A percentile compares a stretch with the other conserved stretches of the same genome.
Evolutionary conservation across 2,888 invertebrate species (phyloP).

Genomic region (Synergus laeviventris): DNA sequence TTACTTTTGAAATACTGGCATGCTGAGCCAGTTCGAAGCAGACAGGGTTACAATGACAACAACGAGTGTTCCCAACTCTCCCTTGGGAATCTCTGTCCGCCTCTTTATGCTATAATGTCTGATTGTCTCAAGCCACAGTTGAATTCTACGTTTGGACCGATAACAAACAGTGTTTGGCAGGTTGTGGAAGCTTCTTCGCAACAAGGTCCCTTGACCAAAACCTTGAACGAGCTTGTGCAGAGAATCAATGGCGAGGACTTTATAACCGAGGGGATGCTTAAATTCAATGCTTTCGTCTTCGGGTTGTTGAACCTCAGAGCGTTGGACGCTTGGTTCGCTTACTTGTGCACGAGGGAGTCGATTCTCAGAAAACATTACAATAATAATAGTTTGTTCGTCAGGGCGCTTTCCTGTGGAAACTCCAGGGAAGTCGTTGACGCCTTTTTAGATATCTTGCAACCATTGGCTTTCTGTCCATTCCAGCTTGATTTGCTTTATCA

Average conservation of each 20-base stretch:
- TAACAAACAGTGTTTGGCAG: slow-evolving; percentile 92
- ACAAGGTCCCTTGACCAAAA: slow-evolving; percentile 90
- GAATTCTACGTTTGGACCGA: slow-evolving; percentile 90
- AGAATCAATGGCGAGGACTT: slow-evolving; percentile 90
- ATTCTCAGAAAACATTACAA: slow-evolving; percentile 89
- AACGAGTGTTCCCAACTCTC: slow-evolving; percentile 85
- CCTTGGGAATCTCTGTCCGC: slow-evolving; percentile 87
- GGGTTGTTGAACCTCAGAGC: slow-evolving; percentile 90
- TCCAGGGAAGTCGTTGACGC: slow-evolving; percentile 82
- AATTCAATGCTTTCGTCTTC: slow-evolving; percentile 92
- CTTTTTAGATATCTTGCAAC: slow-evolving; percentile 86
- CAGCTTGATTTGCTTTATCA: slow-evolving; percentile 89
- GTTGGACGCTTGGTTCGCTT: slow-evolving; percentile 94
- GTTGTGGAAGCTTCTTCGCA: slow-evolving; percentile 92
- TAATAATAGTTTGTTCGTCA: slow-evolving; percentile 84
- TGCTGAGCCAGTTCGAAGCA: slow-evolving; percentile 81
- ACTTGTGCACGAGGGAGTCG: slow-evolving; percentile 89
- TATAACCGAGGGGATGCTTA: slow-evolving; percentile 89
- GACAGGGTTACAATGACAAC: slow-evolving; percentile 77
- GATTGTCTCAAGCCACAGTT: slow-evolving; percentile 90
- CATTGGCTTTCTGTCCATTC: slow-evolving; percentile 87
- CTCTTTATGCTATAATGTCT: slow-evolving; percentile 88
- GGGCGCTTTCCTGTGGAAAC: slow-evolving; percentile 77
- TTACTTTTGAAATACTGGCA: slow-evolving; percentile 82
- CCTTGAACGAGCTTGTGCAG: slow-evolving; percentile 88